Evolutionary conservation across 1,140 invertebrate species (phyloP).

Genomic region (Gonioctena quinquepunctata): DNA sequence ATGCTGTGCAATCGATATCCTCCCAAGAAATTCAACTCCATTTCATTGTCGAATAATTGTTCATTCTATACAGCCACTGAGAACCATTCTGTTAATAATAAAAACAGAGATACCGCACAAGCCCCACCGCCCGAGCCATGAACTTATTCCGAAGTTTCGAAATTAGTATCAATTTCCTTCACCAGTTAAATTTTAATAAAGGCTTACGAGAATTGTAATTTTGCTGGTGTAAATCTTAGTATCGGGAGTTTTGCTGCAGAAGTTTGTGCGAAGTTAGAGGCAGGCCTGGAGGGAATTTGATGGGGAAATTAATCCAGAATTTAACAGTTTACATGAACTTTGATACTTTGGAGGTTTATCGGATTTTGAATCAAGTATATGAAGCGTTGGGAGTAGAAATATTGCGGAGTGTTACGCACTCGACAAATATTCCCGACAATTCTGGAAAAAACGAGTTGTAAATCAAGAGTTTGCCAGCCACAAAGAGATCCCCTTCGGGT

Average conservation of each 20-base stretch:
- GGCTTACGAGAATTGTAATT: conserved; percentile 11
- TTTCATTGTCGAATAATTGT: too few species aligned
- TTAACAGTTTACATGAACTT: conserved; percentile 9
- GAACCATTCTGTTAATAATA: too few species aligned
- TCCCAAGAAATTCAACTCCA: too few species aligned
- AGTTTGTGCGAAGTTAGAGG: not conserved
- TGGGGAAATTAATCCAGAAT: conserved; percentile 18
- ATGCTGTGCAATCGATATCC: too few species aligned
- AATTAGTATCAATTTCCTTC: conserved; percentile 7
- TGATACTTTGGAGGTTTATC: not conserved
- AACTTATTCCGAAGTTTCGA: conserved; percentile 1
- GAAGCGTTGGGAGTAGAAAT: too few species aligned
- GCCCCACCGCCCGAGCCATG: not conserved
- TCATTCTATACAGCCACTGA: too few species aligned
- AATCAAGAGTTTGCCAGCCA: too few species aligned
- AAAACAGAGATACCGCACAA: not conserved
- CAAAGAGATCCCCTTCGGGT: too few species aligned
- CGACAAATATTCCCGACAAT: too few species aligned
- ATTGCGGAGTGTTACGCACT: too few species aligned
- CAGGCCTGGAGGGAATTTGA: conserved; percentile 6
- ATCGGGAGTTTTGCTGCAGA: conserved; percentile 1
- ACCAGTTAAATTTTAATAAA: conserved; percentile 9
- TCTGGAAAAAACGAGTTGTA: too few species aligned
- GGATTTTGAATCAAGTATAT: too few species aligned
- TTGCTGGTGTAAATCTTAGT: conserved; percentile 15